A percentile compares a stretch with the other conserved stretches of the same genome.
phyloP scores from a whole-genome alignment of 1,140 invertebrate genomes.

The Globodera rostochiensis region DNA sequence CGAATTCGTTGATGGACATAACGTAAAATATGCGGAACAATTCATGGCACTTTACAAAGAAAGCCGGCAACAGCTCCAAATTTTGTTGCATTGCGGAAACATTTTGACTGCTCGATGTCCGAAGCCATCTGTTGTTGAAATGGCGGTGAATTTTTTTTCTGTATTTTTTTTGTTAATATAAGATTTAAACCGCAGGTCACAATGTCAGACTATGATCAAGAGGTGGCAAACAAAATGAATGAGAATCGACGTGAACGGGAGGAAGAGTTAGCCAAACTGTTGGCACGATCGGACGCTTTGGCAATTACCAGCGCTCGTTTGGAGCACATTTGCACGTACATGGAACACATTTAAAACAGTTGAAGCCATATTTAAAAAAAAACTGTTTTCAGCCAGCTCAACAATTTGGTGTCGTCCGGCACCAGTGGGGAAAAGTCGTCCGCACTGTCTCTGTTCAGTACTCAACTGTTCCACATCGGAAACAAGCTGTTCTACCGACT shows the following conservation, averaged over 20 bases:
- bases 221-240: constrained; percentile 44
- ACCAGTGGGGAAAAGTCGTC: too few species aligned
- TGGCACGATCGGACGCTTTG: constrained; percentile 25
- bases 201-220: constrained; percentile 29
- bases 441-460: background rate
- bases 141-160: constrained; percentile 24
- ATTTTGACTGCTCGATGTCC: constrained; percentile 34
- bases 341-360: background rate
- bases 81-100: constrained; percentile 39
- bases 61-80: constrained; percentile 25
- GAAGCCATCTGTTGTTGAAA: constrained; percentile 19
- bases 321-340: constrained; percentile 46
- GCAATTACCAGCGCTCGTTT: constrained; percentile 43
- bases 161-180: background rate
- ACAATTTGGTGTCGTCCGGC: constrained; percentile 7
- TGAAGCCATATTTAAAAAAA: constrained; percentile 3
- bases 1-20: constrained; percentile 36
- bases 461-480: constrained; percentile 29
- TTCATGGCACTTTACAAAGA: constrained; percentile 34
- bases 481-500: constrained; percentile 39
- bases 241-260: constrained; percentile 48
- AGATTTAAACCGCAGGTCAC: constrained; percentile 20
- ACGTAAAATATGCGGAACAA: constrained; percentile 36
- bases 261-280: constrained; percentile 35
- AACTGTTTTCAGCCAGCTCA: constrained; percentile 7